phyloP scores from a whole-genome alignment of 1,140 invertebrate genomes.

The Drosophila biarmipes region DNA sequence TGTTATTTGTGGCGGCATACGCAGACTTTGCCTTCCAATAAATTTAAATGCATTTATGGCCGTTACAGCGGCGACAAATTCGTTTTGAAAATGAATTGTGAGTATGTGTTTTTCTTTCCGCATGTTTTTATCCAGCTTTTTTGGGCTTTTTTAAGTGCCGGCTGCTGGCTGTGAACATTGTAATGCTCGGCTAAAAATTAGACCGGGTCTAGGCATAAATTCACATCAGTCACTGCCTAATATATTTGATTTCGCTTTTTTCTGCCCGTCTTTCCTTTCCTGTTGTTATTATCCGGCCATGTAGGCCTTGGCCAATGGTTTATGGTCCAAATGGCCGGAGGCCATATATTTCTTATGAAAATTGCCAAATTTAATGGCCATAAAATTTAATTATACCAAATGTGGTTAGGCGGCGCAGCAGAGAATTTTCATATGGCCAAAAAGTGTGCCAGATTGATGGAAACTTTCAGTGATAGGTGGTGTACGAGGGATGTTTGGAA shows the following conservation, averaged over 20 bases:
- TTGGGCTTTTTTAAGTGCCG: constrained; percentile 17
- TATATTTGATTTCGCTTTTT: constrained; percentile 28
- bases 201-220: constrained; percentile 69
- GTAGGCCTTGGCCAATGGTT: constrained; percentile 64
- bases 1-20: constrained; percentile 35
- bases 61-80: constrained; percentile 82
- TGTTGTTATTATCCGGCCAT: constrained; percentile 67
- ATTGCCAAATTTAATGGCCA: constrained; percentile 76
- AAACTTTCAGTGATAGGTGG: constrained; percentile 9
- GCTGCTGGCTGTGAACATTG: constrained; percentile 51
- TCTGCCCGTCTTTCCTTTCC: constrained; percentile 13
- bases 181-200: constrained; percentile 72
- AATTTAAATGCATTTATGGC: constrained; percentile 83
- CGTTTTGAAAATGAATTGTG: constrained; percentile 81
- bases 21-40: constrained; percentile 69
- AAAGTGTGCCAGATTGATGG: constrained; percentile 28
- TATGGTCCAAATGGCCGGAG: constrained; percentile 54
- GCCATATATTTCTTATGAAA: constrained; percentile 65
- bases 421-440: constrained; percentile 16
- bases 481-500: background rate
- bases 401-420: constrained; percentile 33
- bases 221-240: constrained; percentile 69
- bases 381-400: constrained; percentile 78
- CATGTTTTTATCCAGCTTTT: constrained; percentile 42
- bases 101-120: constrained; percentile 56